A percentile compares a stretch with the other conserved stretches of the same genome.
These are phyloP conservation scores for Trematocara stigmaticum DNA, from an alignment of 2,113 vertebrate genomes.

Conservation along the genomic window DNA sequence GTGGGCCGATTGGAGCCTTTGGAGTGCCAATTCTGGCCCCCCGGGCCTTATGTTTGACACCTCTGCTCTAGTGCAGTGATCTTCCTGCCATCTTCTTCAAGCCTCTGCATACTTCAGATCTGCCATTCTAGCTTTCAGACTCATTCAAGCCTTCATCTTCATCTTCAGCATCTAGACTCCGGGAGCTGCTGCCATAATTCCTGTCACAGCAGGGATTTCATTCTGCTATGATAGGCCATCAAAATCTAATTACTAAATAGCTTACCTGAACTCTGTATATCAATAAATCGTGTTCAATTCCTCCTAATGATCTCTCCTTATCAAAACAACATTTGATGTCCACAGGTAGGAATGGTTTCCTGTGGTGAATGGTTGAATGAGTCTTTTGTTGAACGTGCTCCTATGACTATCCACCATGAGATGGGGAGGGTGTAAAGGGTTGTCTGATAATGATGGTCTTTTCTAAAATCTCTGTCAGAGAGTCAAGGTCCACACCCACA, in stretches of 20 bases:
- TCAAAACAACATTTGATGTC: background rate
- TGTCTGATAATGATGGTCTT: background rate
- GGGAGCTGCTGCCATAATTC: background rate
- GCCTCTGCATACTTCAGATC: background rate
- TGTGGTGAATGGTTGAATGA: background rate
- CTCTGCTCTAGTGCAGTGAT: background rate
- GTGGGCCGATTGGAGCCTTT: background rate
- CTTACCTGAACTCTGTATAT: background rate
- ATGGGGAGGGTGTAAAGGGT: background rate
- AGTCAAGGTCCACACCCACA: background rate
- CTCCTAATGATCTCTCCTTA: background rate
- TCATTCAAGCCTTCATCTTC: background rate
- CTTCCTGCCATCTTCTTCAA: background rate
- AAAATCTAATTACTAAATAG: background rate
- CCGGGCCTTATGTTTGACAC: background rate
- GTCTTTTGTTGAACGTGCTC: background rate
- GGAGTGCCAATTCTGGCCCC: background rate
- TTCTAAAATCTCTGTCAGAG: background rate
- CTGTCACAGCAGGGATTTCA: background rate
- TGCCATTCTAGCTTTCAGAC: background rate
- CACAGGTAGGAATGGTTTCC: background rate
- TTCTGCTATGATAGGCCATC: background rate
- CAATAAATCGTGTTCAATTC: background rate
- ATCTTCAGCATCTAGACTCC: background rate
- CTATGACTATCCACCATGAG: background rate